These are phyloP conservation scores for Lasius fuliginosus DNA, from an alignment of 2,888 invertebrate genomes.

Conservation along the genomic window DNA sequence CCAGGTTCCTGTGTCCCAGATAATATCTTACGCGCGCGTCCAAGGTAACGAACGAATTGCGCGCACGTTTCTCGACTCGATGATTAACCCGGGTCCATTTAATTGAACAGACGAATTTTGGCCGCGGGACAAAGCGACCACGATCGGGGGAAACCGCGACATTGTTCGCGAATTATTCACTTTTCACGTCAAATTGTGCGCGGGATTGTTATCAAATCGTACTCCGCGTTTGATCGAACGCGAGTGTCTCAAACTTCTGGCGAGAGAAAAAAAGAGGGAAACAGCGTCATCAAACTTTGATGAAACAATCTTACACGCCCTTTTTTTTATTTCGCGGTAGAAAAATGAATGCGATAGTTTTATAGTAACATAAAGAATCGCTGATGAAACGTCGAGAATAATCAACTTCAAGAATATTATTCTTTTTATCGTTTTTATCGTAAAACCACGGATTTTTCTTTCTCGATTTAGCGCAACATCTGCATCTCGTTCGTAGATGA, in stretches of 20 bases:
- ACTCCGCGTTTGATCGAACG: conserved; percentile 1
- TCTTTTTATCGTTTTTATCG: neutral
- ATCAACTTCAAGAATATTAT: neutral
- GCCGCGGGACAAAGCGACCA: conserved; percentile 66
- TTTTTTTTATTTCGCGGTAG: neutral
- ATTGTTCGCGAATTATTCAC: conserved; percentile 70
- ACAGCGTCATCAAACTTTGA: neutral
- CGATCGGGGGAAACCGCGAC: conserved; percentile 59
- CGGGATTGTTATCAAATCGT: conserved; percentile 2
- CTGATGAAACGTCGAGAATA: neutral
- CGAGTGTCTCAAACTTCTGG: neutral
- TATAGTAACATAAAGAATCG: neutral
- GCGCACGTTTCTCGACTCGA: conserved; percentile 64
- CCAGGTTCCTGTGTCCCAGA: conserved; percentile 21
- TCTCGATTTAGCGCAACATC: neutral
- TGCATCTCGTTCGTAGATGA: neutral
- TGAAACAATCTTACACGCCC: neutral
- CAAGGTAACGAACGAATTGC: conserved; percentile 34
- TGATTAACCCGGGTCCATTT: conserved; percentile 67
- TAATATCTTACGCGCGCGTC: conserved; percentile 30
- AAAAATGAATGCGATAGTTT: neutral
- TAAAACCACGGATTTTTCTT: neutral
- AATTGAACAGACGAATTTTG: conserved; percentile 66
- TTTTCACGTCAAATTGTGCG: conserved; percentile 42
- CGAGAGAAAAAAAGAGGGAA: neutral